These are phyloP conservation scores for Catharus ustulatus DNA, from an alignment of 2,797 vertebrate genomes.

Conservation along the genomic window DNA sequence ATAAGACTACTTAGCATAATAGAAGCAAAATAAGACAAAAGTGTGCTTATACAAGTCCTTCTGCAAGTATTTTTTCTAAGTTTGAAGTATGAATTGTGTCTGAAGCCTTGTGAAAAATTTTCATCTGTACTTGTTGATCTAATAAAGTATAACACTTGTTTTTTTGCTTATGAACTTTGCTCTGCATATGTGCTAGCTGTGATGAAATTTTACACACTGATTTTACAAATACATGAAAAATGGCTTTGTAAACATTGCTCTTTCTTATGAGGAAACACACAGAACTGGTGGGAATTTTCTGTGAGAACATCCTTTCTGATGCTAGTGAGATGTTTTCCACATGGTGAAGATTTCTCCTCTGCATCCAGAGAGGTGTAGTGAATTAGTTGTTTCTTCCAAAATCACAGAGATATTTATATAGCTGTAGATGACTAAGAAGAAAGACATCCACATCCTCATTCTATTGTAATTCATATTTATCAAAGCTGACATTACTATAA, in stretches of 20 bases:
- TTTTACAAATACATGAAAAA: neutral
- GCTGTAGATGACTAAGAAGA: neutral
- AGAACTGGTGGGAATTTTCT: neutral
- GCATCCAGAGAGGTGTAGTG: neutral
- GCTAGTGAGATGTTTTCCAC: neutral
- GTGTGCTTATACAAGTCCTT: neutral
- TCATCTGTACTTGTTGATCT: neutral
- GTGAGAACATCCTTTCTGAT: neutral
- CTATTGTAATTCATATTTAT: neutral
- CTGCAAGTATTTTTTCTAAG: neutral
- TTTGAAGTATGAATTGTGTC: neutral
- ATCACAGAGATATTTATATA: neutral
- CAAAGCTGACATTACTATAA: neutral
- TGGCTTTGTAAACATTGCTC: neutral
- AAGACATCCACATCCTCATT: neutral
- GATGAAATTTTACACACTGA: neutral
- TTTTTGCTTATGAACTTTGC: neutral
- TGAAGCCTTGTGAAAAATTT: neutral
- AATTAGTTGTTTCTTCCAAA: neutral
- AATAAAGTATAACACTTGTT: neutral
- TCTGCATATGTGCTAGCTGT: neutral
- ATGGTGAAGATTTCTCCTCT: neutral
- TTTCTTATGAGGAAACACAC: neutral
- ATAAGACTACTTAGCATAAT: neutral
- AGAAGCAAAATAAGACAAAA: neutral